Conservation (phyloP, 2,888 invertebrate genomes). For the Elmis aenea region DNA sequence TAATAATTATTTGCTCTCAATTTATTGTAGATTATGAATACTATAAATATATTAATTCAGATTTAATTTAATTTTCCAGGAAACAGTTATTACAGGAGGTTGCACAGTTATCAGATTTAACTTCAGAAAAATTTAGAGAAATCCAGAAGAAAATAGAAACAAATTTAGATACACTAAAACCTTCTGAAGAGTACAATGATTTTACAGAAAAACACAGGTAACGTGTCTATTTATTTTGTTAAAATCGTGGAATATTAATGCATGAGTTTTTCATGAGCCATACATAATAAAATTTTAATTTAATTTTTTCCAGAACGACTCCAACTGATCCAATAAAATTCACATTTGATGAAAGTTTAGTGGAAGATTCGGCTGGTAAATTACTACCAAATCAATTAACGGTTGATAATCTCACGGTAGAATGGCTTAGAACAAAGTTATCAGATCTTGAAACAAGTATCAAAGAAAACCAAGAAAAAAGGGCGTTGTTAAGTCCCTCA, state of each 20-base stretch:
- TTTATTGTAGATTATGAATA: slow-evolving; percentile 1
- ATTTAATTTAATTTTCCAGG: slow-evolving; percentile 48
- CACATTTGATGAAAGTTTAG: slow-evolving; percentile 80
- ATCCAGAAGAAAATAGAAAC: slow-evolving; percentile 72
- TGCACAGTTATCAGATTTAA: slow-evolving; percentile 71
- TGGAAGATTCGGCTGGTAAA: slow-evolving; percentile 84
- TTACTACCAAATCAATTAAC: slow-evolving; percentile 82
- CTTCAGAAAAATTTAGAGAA: slow-evolving; percentile 74
- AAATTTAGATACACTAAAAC: slow-evolving; percentile 72
- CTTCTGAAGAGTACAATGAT: slow-evolving; percentile 82
- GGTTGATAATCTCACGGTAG: slow-evolving; percentile 88
- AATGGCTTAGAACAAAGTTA: slow-evolving; percentile 77
- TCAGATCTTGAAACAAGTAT: slow-evolving; percentile 74
- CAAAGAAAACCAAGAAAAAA: slow-evolving; percentile 71
- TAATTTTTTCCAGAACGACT: slow-evolving; percentile 59
- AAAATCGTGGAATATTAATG: slow-evolving; percentile 1
- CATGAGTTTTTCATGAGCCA: not conserved
- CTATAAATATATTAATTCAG: not conserved
- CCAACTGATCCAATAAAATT: slow-evolving; percentile 74
- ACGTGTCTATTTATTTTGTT: slow-evolving; percentile 39
- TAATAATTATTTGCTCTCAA: too few species aligned
- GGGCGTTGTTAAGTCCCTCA: slow-evolving; percentile 26
- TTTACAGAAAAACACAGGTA: slow-evolving; percentile 87
- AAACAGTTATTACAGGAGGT: slow-evolving; percentile 76
- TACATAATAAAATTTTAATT: not conserved